Percentiles rank a stretch among this genome's conserved stretches.
phyloP scores from a whole-genome alignment of 2,797 vertebrate genomes.

The Parauchenoglanis punctatus region DNA sequence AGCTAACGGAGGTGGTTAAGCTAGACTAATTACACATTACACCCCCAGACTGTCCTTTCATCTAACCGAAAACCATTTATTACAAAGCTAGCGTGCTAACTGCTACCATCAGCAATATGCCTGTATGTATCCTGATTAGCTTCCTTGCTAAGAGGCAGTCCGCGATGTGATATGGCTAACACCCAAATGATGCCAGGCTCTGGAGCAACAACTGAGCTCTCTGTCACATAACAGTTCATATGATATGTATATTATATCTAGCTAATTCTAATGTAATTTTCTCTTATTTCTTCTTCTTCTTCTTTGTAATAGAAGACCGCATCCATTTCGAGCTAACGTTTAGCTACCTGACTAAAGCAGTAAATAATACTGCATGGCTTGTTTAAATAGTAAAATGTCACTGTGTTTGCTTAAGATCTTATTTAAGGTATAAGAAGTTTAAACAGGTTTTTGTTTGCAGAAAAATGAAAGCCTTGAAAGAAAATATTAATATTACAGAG shows the following conservation, averaged over 20 bases:
- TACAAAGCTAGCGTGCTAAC: conserved; percentile 1
- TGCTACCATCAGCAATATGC: background rate
- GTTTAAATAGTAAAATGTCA: background rate
- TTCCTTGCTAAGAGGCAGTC: background rate
- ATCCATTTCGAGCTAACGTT: background rate
- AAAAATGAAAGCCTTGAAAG: background rate
- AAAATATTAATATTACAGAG: background rate
- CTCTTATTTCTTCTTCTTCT: background rate
- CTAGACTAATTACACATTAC: too few species aligned
- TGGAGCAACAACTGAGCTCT: background rate
- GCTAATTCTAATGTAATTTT: too few species aligned
- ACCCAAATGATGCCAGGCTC: background rate
- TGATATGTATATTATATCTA: background rate
- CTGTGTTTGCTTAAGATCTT: background rate
- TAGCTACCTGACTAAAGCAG: background rate
- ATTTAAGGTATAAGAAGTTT: background rate
- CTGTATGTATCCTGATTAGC: background rate
- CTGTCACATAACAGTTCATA: background rate
- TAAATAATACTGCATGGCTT: background rate
- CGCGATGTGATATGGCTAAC: background rate
- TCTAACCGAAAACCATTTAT: background rate
- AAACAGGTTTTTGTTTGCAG: background rate
- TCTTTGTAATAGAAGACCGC: background rate
- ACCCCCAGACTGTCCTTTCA: background rate
- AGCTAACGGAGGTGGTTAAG: background rate